Conservation (phyloP, 2,113 vertebrate species). For the Hystrix cristata region DNA sequence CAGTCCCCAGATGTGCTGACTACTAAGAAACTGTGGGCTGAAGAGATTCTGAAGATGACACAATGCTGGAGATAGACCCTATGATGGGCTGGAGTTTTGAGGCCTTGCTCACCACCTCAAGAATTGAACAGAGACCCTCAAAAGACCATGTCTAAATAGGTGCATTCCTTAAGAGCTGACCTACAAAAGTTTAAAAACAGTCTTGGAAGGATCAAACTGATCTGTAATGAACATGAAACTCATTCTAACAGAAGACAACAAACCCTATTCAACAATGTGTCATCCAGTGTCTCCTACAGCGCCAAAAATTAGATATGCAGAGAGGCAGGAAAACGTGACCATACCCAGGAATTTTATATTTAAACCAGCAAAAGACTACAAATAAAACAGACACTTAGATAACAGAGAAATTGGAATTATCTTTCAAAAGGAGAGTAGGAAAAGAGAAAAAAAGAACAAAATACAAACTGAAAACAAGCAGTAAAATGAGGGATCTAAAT, state of each 20-base stretch:
- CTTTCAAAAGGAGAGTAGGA: background rate
- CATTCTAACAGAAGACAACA: constrained; percentile 21
- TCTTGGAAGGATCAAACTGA: background rate
- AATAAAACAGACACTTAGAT: constrained; percentile 26
- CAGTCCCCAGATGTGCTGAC: background rate
- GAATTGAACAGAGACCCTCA: background rate
- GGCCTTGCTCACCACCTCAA: background rate
- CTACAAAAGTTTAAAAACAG: background rate
- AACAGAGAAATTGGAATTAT: background rate
- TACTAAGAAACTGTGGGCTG: background rate
- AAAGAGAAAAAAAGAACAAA: background rate
- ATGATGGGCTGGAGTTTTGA: background rate
- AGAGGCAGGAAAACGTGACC: constrained; percentile 2
- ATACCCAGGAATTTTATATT: background rate
- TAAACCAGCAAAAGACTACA: background rate
- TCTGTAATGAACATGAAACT: background rate
- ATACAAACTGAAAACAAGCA: background rate
- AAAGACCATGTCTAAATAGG: background rate
- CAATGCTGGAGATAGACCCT: background rate
- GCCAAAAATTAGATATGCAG: background rate
- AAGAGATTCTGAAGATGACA: background rate
- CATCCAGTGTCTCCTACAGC: background rate
- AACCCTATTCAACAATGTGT: background rate
- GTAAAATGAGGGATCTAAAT: background rate
- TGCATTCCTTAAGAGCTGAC: background rate